Evolutionary conservation across 2,113 vertebrate genomes (phyloP), one percentile per base, ranked within the genome.

Genomic region (Polypterus senegalus): DNA sequence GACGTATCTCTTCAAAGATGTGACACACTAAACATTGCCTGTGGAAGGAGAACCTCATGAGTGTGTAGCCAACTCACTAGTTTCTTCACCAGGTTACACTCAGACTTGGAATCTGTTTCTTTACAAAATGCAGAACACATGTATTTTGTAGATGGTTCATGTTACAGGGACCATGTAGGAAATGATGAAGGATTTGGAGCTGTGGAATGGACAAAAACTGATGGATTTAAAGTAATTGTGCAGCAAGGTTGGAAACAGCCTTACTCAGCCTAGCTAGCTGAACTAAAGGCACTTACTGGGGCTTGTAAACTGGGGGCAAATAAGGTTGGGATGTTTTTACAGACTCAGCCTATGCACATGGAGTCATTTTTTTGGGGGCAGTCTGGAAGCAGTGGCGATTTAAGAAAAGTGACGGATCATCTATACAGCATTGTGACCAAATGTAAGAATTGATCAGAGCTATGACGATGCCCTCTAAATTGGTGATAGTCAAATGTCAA

Each of bases 291-390:
- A 3, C 46, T 65, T 4, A 60, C 58, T 10, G 46, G 7, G n/a
- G 58, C 58, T 4, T 61, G 64, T 48, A 3, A 6, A 3, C 8
- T 54, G 6, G 57, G 57, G 43, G 46, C 44, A 4, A 53, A 4
- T 1, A 54, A 45, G 7, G 5, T 4, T 3, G 51, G 10, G 5
- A 65, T 6, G 43, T 65, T 43, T 54, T 27, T 4, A 65, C 63
- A 3, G 63, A 65, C 7, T 60, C 58, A 46, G 58, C 44, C 2
- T 65, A 65, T 60, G 58, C 58, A 5, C 58, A 65, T 54, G 59
- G 27, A 27, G 27, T 27, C 27, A 27, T 9, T 4, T 59, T 2
- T 45, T 45, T 59, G 63, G 51, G 51, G 1, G n/a, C 44, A 4
- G 10, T 54, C 8, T 60, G 49, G 49, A 60, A 54, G 44, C 58